Base-by-base conservation (phyloP, 2,888 invertebrate genomes). In the Sinohyriopsis cumingii region DNA sequence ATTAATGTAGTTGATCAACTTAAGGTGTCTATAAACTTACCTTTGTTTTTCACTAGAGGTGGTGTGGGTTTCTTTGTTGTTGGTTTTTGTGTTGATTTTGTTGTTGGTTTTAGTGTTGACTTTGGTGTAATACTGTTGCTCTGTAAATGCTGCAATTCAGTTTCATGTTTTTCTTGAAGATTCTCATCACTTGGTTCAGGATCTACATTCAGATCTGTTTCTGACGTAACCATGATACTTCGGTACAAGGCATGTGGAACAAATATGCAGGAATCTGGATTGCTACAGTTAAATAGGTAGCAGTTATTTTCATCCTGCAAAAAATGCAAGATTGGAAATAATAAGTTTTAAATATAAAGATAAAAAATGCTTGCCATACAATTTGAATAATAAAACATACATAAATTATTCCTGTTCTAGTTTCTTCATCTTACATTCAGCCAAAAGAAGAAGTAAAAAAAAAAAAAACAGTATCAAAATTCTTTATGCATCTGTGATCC, bases 281-380 rank as follows among this genome's bases (percentile, higher is more conserved):
- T 72, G n/a, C 80, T 79, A 76, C 87, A 87, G 22, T 78, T 71
- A 69, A 87, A 87, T 56, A 87, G 72, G 69, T 86, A 87, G 71
- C 87, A 87, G 62, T 78, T 83, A 63, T 77, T 77, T 24, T 81
- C 80, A 55, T 71, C 81, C 87, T 87, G 77, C 33, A 55, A 67
- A 63, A n/a, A 55, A 63, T 56, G 28, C n/a, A 77, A 72, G 73
- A 45, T 33, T 20, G 68, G 54, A 68, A 62, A 57, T 25, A 59
- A 59, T 57, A 59, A 62, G 25, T 18, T 24, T 45, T 54, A 25
- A 25, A 59, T 59, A 15, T 57, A 24, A 20, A 28, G 33, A 20
- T 15, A 24, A 61, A 20, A 24, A 25, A 19, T 22, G 19, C 28
- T 20, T 20, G 18, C 12, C 33, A 61, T 19, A 24, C 12, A 18